Percentiles rank a stretch among this genome's conserved stretches.
These are phyloP conservation scores for Lates calcarifer DNA, from an alignment of 2,113 vertebrate genomes.

Conservation along the genomic window DNA sequence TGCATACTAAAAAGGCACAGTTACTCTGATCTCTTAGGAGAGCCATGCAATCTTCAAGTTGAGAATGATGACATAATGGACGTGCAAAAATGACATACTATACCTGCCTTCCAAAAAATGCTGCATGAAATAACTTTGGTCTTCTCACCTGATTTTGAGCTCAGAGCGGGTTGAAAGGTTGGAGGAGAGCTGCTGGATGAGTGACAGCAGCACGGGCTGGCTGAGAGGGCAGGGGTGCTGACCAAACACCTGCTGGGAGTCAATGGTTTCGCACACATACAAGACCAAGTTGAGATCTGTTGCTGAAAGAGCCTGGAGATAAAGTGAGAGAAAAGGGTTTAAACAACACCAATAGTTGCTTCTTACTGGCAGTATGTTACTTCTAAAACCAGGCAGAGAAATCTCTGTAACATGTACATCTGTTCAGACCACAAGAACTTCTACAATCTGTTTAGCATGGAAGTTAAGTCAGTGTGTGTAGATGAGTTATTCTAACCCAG, in stretches of 20 bases:
- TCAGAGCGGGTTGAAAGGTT: constrained; percentile 94
- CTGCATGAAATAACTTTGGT: too few relatives aligned
- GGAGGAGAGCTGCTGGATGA: constrained; percentile 98
- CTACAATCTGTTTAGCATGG: too few relatives aligned
- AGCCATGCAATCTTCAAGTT: background rate
- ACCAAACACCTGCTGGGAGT: constrained; percentile 95
- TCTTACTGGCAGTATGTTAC: too few relatives aligned
- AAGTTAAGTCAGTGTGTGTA: too few relatives aligned
- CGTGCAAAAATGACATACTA: background rate
- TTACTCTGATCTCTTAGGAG: background rate
- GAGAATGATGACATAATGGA: background rate
- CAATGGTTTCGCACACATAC: constrained; percentile 97
- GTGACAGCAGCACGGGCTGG: constrained; percentile 97
- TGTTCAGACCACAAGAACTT: background rate
- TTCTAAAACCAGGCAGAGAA: too few relatives aligned
- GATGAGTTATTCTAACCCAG: background rate
- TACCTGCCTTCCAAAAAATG: too few relatives aligned
- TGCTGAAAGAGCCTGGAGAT: constrained; percentile 92
- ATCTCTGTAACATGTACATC: too few relatives aligned
- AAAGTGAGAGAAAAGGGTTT: background rate
- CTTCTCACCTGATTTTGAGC: constrained; percentile 93
- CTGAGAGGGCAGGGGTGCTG: constrained; percentile 93
- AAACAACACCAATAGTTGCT: too few relatives aligned
- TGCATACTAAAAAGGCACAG: background rate
- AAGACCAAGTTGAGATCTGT: constrained; percentile 96